Evolutionary conservation across 2,797 vertebrate genomes (phyloP).

Genomic region (Ceryle rudis): DNA sequence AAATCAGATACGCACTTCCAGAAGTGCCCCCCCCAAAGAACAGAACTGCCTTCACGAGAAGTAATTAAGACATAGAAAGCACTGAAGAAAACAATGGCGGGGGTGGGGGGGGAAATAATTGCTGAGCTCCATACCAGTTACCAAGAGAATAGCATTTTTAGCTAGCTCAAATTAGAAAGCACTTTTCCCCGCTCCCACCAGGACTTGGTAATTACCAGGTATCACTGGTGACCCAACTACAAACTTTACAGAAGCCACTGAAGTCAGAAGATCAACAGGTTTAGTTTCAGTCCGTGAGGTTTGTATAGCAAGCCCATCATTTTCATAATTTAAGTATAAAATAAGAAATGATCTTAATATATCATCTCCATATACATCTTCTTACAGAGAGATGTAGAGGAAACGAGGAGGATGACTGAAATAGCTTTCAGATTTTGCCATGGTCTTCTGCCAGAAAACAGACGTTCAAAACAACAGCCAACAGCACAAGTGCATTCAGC

Average conservation of each 20-base stretch:
- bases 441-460: neutral
- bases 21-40: neutral
- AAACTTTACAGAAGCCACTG: neutral
- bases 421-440: neutral
- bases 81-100: neutral
- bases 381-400: neutral
- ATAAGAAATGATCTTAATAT: neutral
- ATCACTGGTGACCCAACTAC: neutral
- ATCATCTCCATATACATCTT: neutral
- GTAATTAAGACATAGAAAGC: neutral
- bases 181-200: neutral
- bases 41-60: neutral
- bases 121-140: neutral
- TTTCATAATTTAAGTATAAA: neutral
- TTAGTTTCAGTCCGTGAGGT: neutral
- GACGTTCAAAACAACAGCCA: neutral
- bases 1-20: neutral
- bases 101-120: neutral
- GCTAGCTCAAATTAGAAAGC: neutral
- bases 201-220: neutral
- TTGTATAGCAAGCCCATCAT: neutral
- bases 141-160: neutral
- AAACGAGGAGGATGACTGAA: neutral
- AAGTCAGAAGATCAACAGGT: neutral
- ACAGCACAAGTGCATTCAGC: neutral